These are phyloP conservation scores for Masticophis lateralis DNA, from an alignment of 2,797 vertebrate genomes.

Conservation along the genomic window DNA sequence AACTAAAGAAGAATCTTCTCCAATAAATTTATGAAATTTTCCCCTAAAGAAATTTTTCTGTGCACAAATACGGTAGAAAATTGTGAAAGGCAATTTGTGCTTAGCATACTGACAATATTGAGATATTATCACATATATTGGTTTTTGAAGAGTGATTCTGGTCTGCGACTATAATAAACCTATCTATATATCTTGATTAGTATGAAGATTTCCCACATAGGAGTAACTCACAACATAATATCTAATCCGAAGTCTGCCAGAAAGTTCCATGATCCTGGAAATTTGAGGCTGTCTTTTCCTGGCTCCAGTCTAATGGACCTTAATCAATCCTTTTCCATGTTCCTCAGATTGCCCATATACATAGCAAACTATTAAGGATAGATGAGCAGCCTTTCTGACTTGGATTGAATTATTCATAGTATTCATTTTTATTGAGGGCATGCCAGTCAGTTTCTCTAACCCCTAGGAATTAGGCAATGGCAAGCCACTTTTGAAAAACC, in stretches of 20 bases:
- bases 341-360: background rate
- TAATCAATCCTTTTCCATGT: background rate
- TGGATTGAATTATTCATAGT: background rate
- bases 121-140: background rate
- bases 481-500: no score
- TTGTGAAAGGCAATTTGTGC: background rate
- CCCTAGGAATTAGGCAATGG: background rate
- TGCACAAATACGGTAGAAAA: background rate
- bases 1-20: background rate
- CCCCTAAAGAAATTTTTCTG: background rate
- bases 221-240: background rate
- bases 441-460: background rate
- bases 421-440: background rate
- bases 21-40: background rate
- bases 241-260: background rate
- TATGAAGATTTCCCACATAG: background rate
- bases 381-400: background rate
- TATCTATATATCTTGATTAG: background rate
- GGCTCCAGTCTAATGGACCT: background rate
- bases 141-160: background rate
- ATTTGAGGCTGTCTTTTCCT: background rate
- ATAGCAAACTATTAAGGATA: background rate
- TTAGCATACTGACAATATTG: background rate
- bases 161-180: background rate
- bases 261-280: background rate